Base-by-base conservation (phyloP, 2,888 invertebrate genomes). In the Andrena dorsata region DNA sequence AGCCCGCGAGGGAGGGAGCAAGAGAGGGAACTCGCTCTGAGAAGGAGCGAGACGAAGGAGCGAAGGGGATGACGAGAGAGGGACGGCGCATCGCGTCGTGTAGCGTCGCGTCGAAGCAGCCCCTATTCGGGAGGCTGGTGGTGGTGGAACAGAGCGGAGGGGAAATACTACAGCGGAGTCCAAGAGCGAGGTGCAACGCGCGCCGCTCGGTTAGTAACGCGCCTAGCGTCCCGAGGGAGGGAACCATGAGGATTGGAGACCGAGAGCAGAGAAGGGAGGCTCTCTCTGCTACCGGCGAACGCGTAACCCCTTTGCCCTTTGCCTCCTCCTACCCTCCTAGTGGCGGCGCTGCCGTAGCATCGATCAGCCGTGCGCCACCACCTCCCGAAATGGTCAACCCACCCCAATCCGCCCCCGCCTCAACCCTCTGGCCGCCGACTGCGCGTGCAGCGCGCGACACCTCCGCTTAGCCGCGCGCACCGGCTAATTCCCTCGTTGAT, bases 301-400 rank as follows among this genome's bases (percentile, higher is more conserved):
- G 58, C 72, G 23, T 60, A 80, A 65, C 80, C 74, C 61, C 65
- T 26, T 61, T 58, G 61, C 61, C 61, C 71, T 77, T 61, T 72
- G 73, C 77, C 66, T 71, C 71, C 82, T 77, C 72, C 80, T 63
- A 75, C 69, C 35, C 76, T 47, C 75, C 65, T 58, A 61, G 87
- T 80, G 84, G 89, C 82, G 91, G 89, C 92, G 92, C 92, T 91
- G 90, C 87, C 90, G 90, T 92, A 91, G 92, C 92, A 92, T 93
- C 92, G 93, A 93, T 93, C 93, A 93, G 93, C 90, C 92, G 91
- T 90, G 90, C 91, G 86, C 90, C 88, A 87, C 89, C 91, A 86
- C 90, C 88, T 79, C 88, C 87, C 88, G 87, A 89, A 86, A 90
- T 86, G 87, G 87, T 89, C 88, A 89, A 89, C 84, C 84, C 84